A percentile compares a stretch with the other conserved stretches of the same genome.
Conservation (phyloP, 2,888 invertebrate genomes). For the Fissipunctia ypsillon region DNA sequence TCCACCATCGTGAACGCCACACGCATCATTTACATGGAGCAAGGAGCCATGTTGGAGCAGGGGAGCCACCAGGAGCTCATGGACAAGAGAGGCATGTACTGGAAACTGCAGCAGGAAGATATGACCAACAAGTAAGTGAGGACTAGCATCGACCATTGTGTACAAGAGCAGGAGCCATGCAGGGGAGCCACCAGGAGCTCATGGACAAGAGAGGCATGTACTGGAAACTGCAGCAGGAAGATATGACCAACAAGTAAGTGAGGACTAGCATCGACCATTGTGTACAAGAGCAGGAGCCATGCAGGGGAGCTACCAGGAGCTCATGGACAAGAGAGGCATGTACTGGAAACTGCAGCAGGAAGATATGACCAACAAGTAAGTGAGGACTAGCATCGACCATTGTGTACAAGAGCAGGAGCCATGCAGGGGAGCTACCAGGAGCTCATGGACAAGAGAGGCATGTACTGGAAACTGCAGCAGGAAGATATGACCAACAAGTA, state of each 20-base stretch:
- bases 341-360: too few species aligned
- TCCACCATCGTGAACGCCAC: constrained; percentile 93
- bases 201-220: constrained; percentile 92
- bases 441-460: background rate
- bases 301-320: background rate
- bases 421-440: background rate
- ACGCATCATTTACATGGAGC: constrained; percentile 93
- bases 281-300: background rate
- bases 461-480: too few species aligned
- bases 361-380: constrained; percentile 55
- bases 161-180: too few species aligned
- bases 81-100: constrained; percentile 91
- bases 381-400: background rate
- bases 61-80: constrained; percentile 94
- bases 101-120: constrained; percentile 92
- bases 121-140: constrained; percentile 80
- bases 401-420: background rate
- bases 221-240: constrained; percentile 92
- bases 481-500: background rate
- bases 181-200: constrained; percentile 91
- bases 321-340: background rate
- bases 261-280: background rate
- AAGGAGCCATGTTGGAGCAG: constrained; percentile 93
- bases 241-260: constrained; percentile 84
- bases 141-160: background rate